phyloP scores from a whole-genome alignment of 2,797 vertebrate species.

The Malacoctenus gilli region DNA sequence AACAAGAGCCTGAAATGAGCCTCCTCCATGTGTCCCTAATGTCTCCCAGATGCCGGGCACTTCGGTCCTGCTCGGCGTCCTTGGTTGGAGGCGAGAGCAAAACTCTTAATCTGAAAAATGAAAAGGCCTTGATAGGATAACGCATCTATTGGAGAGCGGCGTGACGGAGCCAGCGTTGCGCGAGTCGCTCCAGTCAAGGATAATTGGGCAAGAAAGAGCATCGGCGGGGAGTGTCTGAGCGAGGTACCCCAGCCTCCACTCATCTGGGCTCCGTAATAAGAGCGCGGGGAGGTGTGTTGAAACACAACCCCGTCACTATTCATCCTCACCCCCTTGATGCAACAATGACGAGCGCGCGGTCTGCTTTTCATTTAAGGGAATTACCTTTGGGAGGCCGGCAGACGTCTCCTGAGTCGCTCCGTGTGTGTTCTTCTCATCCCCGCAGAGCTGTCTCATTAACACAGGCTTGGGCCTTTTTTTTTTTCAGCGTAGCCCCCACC shows the following conservation, averaged over 20 bases:
- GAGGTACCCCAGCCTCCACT: constrained; percentile 65
- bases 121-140: constrained; percentile 74
- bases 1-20: constrained; percentile 74
- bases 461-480: constrained; percentile 54
- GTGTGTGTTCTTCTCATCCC: constrained; percentile 81
- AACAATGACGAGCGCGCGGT: constrained; percentile 73
- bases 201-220: constrained; percentile 69
- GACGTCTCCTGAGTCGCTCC: constrained; percentile 73
- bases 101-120: constrained; percentile 65
- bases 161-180: constrained; percentile 62
- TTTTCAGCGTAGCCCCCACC: constrained; percentile 57
- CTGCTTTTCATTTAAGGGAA: constrained; percentile 84
- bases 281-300: constrained; percentile 67
- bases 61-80: constrained; percentile 58
- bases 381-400: constrained; percentile 77
- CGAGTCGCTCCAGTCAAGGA: constrained; percentile 70
- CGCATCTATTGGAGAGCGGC: constrained; percentile 57
- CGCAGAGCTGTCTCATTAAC: constrained; percentile 82
- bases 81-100: constrained; percentile 58
- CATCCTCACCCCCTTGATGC: constrained; percentile 68
- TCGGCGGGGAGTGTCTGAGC: constrained; percentile 70
- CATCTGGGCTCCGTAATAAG: constrained; percentile 53
- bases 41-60: constrained; percentile 71
- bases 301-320: constrained; percentile 74
- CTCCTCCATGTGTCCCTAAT: constrained; percentile 75